These are phyloP conservation scores for Benitochromis conjunctus DNA, from an alignment of 2,113 vertebrate species.

Conservation along the genomic window DNA sequence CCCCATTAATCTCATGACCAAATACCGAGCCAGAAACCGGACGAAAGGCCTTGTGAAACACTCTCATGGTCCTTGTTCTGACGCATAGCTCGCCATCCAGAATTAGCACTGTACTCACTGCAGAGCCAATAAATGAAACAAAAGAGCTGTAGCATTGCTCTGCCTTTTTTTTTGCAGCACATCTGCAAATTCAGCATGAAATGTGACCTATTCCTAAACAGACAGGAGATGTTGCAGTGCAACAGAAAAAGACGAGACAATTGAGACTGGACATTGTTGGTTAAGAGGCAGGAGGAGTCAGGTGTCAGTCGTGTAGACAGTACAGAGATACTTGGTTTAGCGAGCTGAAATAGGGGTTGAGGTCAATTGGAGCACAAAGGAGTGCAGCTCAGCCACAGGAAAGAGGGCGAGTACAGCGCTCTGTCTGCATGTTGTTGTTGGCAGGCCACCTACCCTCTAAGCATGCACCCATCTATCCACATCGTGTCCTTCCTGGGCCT, in stretches of 20 bases:
- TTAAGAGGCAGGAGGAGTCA: conserved; percentile 9
- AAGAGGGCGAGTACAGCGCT: not conserved
- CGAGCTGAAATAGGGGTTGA: not conserved
- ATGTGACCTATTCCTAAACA: conserved; percentile 19
- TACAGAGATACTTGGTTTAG: not conserved
- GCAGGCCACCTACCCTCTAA: conserved; percentile 30
- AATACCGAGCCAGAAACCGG: conserved; percentile 31
- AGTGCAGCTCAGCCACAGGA: not conserved
- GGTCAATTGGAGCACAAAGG: conserved; percentile 11
- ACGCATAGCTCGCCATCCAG: not conserved
- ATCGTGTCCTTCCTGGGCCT: conserved; percentile 2
- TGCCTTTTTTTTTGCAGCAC: not conserved
- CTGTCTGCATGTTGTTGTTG: conserved; percentile 28
- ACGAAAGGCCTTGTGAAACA: conserved; percentile 22
- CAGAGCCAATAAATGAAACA: conserved; percentile 33
- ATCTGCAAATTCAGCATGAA: conserved; percentile 53
- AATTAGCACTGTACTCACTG: conserved; percentile 14
- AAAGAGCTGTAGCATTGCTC: conserved; percentile 15
- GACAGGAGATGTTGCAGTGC: not conserved
- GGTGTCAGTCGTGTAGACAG: conserved; percentile 2
- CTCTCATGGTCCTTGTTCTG: not conserved
- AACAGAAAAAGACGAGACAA: not conserved
- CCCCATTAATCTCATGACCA: conserved; percentile 38
- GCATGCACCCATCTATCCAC: conserved; percentile 16
- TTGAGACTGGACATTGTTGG: not conserved